phyloP scores from a whole-genome alignment of 2,888 invertebrate species.

The Ashinkailepas kermadecensis region DNA sequence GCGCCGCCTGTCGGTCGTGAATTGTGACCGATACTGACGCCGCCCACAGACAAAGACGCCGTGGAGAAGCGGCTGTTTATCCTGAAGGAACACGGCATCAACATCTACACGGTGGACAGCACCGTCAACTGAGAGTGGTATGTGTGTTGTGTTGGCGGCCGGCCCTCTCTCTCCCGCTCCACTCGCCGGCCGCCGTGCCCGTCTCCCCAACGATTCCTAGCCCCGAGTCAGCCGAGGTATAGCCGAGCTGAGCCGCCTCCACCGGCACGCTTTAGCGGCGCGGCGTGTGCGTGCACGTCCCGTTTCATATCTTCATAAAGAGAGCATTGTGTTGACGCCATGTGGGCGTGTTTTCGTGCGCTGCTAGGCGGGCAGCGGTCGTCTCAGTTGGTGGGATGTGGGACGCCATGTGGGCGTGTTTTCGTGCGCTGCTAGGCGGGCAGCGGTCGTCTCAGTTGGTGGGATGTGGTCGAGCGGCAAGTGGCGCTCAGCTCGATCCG shows the following conservation, averaged over 20 bases:
- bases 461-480: too few relatives aligned
- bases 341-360: too few relatives aligned
- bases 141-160: background rate
- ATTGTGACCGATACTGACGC: too few relatives aligned
- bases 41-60: conserved; percentile 78
- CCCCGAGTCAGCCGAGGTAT: background rate
- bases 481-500: too few relatives aligned
- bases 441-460: too few relatives aligned
- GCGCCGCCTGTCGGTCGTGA: too few relatives aligned
- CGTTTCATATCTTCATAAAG: conserved; percentile 19
- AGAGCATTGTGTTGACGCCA: background rate
- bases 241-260: background rate
- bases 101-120: conserved; percentile 24
- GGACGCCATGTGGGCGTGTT: background rate
- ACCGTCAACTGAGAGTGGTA: background rate
- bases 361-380: too few relatives aligned
- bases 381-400: too few relatives aligned
- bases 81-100: conserved; percentile 65
- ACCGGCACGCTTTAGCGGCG: background rate
- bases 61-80: conserved; percentile 88
- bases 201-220: background rate
- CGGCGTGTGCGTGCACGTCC: background rate
- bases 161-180: background rate
- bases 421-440: too few relatives aligned
- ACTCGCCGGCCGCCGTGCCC: background rate